Conservation (phyloP, 1,140 invertebrate species). For the Aphelenchoides besseyi region DNA sequence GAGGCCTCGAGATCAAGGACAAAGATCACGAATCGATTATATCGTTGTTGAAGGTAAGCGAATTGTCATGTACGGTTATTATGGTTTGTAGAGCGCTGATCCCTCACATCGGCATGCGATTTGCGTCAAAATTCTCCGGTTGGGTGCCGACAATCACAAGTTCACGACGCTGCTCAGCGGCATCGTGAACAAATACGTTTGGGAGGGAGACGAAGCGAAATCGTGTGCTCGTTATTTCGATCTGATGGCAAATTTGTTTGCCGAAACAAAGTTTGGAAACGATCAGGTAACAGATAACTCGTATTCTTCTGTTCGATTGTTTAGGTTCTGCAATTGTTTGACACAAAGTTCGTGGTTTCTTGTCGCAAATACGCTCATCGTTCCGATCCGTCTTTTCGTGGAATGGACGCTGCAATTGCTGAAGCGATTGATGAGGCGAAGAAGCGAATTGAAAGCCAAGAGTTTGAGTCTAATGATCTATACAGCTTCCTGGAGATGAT, state of each 20-base stretch:
- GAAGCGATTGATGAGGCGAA: background rate
- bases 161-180: background rate
- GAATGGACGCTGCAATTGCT: background rate
- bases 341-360: background rate
- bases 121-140: background rate
- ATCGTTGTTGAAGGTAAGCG: background rate
- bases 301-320: too few relatives aligned
- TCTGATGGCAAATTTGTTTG: background rate
- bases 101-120: background rate
- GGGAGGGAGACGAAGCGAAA: conserved; percentile 5
- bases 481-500: background rate
- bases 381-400: conserved; percentile 2
- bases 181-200: background rate
- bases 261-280: background rate
- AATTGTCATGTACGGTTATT: background rate
- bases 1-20: background rate
- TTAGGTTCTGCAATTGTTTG: conserved; percentile 2
- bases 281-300: too few relatives aligned
- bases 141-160: background rate
- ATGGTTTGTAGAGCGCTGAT: background rate
- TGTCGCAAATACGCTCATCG: conserved; percentile 12
- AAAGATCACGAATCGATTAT: background rate
- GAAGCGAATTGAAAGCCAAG: background rate
- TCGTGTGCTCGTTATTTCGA: background rate
- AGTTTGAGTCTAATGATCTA: background rate